phyloP scores from a whole-genome alignment of 2,113 vertebrate species.

The Cynoglossus semilaevis region DNA sequence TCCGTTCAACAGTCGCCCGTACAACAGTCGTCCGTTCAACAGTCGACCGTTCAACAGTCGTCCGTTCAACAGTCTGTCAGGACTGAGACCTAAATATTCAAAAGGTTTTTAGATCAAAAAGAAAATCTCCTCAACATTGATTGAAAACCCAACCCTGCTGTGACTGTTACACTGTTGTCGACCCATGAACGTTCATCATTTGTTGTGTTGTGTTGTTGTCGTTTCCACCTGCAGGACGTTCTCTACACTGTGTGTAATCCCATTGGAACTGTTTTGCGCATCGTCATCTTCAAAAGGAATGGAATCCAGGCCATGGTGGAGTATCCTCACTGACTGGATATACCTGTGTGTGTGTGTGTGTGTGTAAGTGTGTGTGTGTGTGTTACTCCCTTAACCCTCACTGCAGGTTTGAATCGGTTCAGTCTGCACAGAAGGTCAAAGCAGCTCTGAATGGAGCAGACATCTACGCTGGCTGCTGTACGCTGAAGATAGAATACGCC shows the following conservation, averaged over 20 bases:
- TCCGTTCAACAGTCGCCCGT: no score
- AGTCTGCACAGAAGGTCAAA: slow-evolving; percentile 95
- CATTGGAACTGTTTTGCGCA: slow-evolving; percentile 91
- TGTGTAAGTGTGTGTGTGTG: slow-evolving; percentile 4
- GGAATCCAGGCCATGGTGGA: slow-evolving; percentile 71
- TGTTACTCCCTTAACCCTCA: slow-evolving; percentile 80
- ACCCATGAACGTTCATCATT: slow-evolving; percentile 11
- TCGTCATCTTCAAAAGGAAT: slow-evolving; percentile 96
- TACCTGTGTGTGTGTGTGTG: slow-evolving; percentile 1
- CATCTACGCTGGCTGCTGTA: slow-evolving; percentile 97
- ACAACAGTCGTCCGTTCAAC: no score
- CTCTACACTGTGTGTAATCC: slow-evolving; percentile 95
- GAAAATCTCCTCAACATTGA: no score
- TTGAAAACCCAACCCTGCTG: no score
- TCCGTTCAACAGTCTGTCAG: no score
- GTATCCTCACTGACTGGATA: slow-evolving; percentile 47
- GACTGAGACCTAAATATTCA: no score
- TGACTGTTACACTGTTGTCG: no score
- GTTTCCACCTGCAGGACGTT: slow-evolving; percentile 80
- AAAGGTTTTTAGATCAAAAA: no score
- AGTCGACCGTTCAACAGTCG: no score
- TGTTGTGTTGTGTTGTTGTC: no score
- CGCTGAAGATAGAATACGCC: slow-evolving; percentile 96
- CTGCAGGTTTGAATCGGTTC: slow-evolving; percentile 87
- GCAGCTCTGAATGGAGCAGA: slow-evolving; percentile 95